These are phyloP conservation scores for Nemapogon koenigi DNA, from an alignment of 2,888 invertebrate genomes.

Conservation along the genomic window DNA sequence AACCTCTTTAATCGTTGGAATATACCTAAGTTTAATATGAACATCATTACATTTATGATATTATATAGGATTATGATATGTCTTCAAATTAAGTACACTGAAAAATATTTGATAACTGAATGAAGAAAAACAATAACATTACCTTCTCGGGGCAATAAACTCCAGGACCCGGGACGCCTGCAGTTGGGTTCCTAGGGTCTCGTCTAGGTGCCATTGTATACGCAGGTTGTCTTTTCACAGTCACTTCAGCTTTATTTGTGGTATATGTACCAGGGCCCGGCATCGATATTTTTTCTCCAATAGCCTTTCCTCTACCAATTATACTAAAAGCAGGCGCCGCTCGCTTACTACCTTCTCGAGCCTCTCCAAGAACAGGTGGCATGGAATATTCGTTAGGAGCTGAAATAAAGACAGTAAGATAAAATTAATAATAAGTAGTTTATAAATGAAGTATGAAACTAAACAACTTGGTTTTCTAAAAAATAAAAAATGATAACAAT, in stretches of 20 bases:
- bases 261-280: slow-evolving; percentile 86
- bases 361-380: slow-evolving; percentile 75
- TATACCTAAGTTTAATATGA: no score
- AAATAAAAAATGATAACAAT: no score
- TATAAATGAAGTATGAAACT: no score
- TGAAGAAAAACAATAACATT: no score
- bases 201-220: slow-evolving; percentile 81
- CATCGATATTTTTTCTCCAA: slow-evolving; percentile 45
- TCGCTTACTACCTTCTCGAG: slow-evolving; percentile 59
- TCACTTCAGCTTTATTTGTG: slow-evolving; percentile 60
- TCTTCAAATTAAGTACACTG: no score
- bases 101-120: no score
- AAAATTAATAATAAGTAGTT: no score
- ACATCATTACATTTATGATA: no score
- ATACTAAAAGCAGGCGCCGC: slow-evolving; percentile 90
- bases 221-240: slow-evolving; percentile 69
- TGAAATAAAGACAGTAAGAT: no score
- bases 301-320: slow-evolving; percentile 77
- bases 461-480: no score
- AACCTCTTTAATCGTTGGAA: no score
- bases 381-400: slow-evolving; percentile 91
- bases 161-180: slow-evolving; percentile 64
- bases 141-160: slow-evolving; percentile 72
- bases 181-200: slow-evolving; percentile 39
- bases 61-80: no score